Percentiles rank a stretch among this genome's conserved stretches.
phyloP scores from a whole-genome alignment of 2,888 invertebrate genomes.

The Stramonita haemastoma region DNA sequence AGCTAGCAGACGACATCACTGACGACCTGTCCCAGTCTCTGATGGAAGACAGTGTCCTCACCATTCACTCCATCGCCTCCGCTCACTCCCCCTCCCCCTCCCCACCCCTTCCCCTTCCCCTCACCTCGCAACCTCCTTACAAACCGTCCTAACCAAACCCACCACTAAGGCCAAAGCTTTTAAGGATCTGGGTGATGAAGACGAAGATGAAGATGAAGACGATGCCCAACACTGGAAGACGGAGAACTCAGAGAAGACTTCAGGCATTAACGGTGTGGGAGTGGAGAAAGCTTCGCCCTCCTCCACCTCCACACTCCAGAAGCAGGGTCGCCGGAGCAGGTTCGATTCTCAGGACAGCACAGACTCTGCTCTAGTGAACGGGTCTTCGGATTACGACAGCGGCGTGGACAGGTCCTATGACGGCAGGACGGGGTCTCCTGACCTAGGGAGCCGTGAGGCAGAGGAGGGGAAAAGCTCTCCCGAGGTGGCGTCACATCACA shows the following conservation, averaged over 20 bases:
- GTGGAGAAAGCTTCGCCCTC: slow-evolving; percentile 69
- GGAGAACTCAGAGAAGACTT: slow-evolving; percentile 46
- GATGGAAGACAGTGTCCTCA: slow-evolving; percentile 58
- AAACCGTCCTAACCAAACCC: slow-evolving; percentile 44
- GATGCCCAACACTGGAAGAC: slow-evolving; percentile 31
- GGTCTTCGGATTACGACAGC: slow-evolving; percentile 36
- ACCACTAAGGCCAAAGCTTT: background rate
- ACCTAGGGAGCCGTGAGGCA: background rate
- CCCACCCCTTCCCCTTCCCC: too few relatives aligned
- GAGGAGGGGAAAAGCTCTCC: slow-evolving; percentile 27
- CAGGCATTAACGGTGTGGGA: slow-evolving; percentile 62
- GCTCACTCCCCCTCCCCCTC: slow-evolving; percentile 27
- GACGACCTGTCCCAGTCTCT: slow-evolving; percentile 64
- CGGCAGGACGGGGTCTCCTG: background rate
- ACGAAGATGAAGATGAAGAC: background rate
- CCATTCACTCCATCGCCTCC: slow-evolving; percentile 56
- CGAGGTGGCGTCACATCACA: slow-evolving; percentile 51
- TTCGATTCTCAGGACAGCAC: slow-evolving; percentile 20
- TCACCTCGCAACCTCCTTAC: too few relatives aligned
- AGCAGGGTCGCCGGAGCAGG: slow-evolving; percentile 48
- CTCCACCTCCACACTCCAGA: slow-evolving; percentile 69
- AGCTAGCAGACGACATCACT: slow-evolving; percentile 65
- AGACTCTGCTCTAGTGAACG: slow-evolving; percentile 36
- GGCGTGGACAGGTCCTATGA: slow-evolving; percentile 32
- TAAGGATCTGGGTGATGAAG: background rate